Conservation (phyloP, 1,140 invertebrate genomes). For the Condylostylus longicornis region DNA sequence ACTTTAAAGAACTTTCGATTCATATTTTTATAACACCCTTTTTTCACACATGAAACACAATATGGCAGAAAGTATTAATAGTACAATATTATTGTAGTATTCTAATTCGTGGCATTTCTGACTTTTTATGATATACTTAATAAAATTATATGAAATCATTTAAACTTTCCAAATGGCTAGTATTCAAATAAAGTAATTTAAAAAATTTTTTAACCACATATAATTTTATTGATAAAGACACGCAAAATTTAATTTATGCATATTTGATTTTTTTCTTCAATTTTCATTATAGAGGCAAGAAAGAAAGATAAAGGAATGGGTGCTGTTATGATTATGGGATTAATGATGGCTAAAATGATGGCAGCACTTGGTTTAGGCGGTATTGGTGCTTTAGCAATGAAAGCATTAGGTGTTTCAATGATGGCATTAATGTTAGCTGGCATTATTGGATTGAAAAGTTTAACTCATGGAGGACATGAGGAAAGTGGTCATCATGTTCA, state of each 20-base stretch:
- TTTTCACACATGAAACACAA: too few relatives aligned
- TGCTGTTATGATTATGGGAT: conserved; percentile 41
- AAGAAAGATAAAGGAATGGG: conserved; percentile 40
- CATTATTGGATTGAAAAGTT: conserved; percentile 54
- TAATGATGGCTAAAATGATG: conserved; percentile 60
- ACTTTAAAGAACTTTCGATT: too few relatives aligned
- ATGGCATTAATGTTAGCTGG: conserved; percentile 55
- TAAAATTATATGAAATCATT: too few relatives aligned
- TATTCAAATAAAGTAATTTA: conserved; percentile 7
- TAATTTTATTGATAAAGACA: neutral
- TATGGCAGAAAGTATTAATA: too few relatives aligned
- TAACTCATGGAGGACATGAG: conserved; percentile 43
- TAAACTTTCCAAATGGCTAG: too few relatives aligned
- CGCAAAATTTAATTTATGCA: neutral
- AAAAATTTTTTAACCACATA: too few relatives aligned
- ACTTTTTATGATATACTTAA: too few relatives aligned
- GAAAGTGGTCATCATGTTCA: conserved; percentile 52
- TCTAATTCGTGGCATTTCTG: too few relatives aligned
- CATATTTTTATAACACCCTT: too few relatives aligned
- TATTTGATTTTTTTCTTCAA: neutral
- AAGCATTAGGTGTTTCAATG: conserved; percentile 47
- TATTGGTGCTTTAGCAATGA: conserved; percentile 55
- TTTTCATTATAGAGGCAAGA: conserved; percentile 33
- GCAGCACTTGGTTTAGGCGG: conserved; percentile 55
- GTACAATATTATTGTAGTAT: too few relatives aligned